Percentiles rank a stretch among this genome's conserved stretches.
phyloP scores from a whole-genome alignment of 2,113 vertebrate genomes.

The Serilophus lunatus region DNA sequence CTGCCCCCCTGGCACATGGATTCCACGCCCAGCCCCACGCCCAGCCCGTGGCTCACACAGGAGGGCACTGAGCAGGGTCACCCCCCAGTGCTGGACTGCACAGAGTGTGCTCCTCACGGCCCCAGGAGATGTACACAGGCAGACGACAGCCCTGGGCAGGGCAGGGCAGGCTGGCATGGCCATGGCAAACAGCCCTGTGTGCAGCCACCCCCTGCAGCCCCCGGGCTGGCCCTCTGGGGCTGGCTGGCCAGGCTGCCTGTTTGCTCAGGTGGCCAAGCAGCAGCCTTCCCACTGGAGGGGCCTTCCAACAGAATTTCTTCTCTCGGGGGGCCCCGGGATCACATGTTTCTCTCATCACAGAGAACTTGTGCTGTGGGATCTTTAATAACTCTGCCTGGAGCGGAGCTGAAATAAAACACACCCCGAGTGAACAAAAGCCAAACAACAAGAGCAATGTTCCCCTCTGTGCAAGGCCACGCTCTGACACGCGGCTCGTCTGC shows the following conservation, averaged over 20 bases:
- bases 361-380: slow-evolving; percentile 9
- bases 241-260: not conserved
- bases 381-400: slow-evolving; percentile 4
- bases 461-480: slow-evolving; percentile 57
- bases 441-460: slow-evolving; percentile 11
- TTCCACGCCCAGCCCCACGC: fast-evolving
- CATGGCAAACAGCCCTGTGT: not conserved
- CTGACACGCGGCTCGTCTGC: slow-evolving; percentile 49
- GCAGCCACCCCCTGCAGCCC: not conserved
- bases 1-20: too few species aligned
- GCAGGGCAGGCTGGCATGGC: not conserved
- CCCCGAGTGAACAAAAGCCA: slow-evolving; percentile 31
- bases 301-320: slow-evolving; percentile 6
- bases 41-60: not conserved
- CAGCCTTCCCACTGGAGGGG: not conserved
- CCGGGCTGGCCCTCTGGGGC: not conserved
- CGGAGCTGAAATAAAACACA: slow-evolving; percentile 18
- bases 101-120: not conserved
- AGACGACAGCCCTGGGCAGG: not conserved
- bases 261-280: slow-evolving; percentile 50
- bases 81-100: too few species aligned
- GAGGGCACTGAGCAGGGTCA: not conserved
- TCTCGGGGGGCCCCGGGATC: not conserved
- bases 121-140: fast-evolving
- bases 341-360: not conserved